Percentiles rank a stretch among this genome's conserved stretches.
Conservation (phyloP, 1,140 invertebrate genomes). For the Caerostris extrusa region DNA sequence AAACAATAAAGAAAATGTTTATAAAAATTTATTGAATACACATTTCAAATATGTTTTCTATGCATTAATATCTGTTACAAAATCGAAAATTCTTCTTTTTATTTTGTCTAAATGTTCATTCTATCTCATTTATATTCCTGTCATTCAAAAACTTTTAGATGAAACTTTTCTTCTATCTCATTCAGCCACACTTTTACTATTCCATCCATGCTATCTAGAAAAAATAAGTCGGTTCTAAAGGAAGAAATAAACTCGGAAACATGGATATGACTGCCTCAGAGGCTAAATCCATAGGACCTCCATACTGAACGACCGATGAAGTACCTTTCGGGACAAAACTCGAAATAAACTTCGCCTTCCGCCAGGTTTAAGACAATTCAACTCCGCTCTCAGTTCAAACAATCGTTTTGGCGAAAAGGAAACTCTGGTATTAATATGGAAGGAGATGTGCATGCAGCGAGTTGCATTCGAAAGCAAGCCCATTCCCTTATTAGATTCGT, state of each 20-base stretch:
- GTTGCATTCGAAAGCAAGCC: too few relatives aligned
- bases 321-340: not conserved
- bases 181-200: not conserved
- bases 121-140: not conserved
- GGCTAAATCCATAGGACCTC: not conserved
- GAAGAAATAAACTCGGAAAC: not conserved
- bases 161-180: not conserved
- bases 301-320: conserved; percentile 11
- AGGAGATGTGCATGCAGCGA: not conserved
- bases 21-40: too few relatives aligned
- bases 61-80: not conserved
- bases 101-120: not conserved
- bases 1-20: too few relatives aligned
- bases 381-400: not conserved
- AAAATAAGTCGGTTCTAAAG: not conserved
- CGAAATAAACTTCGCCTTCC: conserved; percentile 41
- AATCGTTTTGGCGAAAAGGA: not conserved
- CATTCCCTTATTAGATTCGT: not conserved
- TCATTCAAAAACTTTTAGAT: conserved; percentile 9
- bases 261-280: not conserved
- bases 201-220: not conserved
- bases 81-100: not conserved
- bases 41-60: not conserved
- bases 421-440: not conserved
- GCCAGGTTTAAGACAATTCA: not conserved